These are phyloP conservation scores for Protophormia terraenovae DNA, from an alignment of 2,888 invertebrate genomes.

Conservation along the genomic window DNA sequence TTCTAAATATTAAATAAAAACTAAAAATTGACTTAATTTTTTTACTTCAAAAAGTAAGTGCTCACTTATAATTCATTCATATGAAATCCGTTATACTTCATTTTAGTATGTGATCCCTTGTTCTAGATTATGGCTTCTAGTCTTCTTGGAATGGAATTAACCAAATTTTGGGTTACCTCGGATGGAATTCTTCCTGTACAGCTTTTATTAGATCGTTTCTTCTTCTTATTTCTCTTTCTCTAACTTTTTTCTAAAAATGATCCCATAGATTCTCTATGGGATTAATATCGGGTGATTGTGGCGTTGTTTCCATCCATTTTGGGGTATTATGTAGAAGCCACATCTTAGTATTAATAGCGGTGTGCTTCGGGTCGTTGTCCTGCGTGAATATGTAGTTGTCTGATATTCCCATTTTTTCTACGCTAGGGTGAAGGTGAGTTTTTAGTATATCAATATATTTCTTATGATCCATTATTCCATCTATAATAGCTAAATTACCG, in stretches of 20 bases:
- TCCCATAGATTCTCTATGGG: background rate
- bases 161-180: no score
- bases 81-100: no score
- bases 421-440: background rate
- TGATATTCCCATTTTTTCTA: background rate
- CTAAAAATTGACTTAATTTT: no score
- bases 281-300: background rate
- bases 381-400: conserved; percentile 7
- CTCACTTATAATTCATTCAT: no score
- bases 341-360: conserved; percentile 30
- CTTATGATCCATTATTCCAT: background rate
- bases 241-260: background rate
- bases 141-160: no score
- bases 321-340: conserved; percentile 54
- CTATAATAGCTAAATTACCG: no score
- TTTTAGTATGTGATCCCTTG: no score
- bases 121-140: no score
- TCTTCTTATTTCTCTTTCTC: background rate
- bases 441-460: background rate
- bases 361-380: conserved; percentile 56
- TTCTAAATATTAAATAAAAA: no score
- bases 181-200: no score
- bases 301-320: background rate
- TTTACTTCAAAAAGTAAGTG: no score
- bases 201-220: no score